A percentile compares a stretch with the other conserved stretches of the same genome.
Conservation (phyloP, 2,797 vertebrate genomes). For the Cuniculus paca region DNA sequence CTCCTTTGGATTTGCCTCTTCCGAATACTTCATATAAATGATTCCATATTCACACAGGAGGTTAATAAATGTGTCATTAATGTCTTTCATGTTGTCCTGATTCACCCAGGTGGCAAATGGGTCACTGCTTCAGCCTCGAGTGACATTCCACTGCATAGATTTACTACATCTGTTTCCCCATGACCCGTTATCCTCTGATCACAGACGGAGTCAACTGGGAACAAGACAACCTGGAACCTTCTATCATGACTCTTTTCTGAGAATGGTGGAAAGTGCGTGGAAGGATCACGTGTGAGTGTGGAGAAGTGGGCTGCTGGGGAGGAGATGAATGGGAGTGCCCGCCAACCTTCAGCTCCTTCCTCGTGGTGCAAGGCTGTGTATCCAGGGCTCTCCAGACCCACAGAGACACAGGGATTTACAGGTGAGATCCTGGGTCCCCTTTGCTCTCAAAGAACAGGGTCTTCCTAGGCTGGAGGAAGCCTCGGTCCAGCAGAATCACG, state of each 20-base stretch:
- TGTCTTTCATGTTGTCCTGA: neutral
- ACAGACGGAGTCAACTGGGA: neutral
- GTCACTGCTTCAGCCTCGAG: neutral
- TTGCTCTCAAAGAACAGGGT: neutral
- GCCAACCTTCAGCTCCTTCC: neutral
- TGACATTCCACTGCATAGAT: too few relatives aligned
- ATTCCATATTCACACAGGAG: neutral
- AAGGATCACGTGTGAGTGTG: neutral
- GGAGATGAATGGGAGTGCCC: neutral
- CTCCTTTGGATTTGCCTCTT: neutral
- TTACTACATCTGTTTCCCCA: neutral
- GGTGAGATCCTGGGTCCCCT: neutral
- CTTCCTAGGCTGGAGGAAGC: neutral
- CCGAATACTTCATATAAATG: neutral
- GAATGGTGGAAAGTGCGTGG: neutral
- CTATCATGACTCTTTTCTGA: neutral
- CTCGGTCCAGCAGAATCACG: fast-evolving
- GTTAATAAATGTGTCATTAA: neutral
- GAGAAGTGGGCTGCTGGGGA: too few relatives aligned
- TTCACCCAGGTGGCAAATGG: fast-evolving
- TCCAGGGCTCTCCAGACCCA: neutral
- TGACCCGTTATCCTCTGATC: neutral
- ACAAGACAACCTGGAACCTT: neutral
- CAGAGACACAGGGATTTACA: neutral
- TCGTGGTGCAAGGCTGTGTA: neutral